Base-by-base conservation (phyloP, 2,888 invertebrate genomes). In the Cryptus viduatorius region DNA sequence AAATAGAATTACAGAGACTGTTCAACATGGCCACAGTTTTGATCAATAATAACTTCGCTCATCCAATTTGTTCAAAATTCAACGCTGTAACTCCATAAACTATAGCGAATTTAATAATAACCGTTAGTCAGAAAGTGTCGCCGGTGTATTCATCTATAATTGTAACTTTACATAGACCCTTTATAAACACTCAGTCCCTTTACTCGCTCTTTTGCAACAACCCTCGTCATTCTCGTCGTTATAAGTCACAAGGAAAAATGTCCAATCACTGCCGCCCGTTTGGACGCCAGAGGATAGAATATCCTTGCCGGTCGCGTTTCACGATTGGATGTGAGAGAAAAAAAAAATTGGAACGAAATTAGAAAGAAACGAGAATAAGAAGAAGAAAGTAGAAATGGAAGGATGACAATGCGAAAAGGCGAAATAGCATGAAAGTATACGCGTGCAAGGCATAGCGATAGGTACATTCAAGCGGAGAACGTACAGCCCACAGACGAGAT, bases 401-500 rank as follows among this genome's bases (percentile, higher is more conserved):
- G 61, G 61, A 61, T 7, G 61, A 61, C 61, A 61, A 61, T 61
- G 61, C 61, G 31, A 61, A 61, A 61, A 61, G 31, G 61, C n/a
- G 14, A 61, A 61, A 61, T 14, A 31, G 31, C 4, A 61, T 24
- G 31, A 31, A 46, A 50, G 71, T 10, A 53, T 24, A 48, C 14
- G 10, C 56, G 65, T 8, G 31, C 53, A 16, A 7, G 59, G 44
- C 19, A 71, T 69, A 24, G 19, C n/a, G 69, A 81, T 67, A 50
- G 48, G 67, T 48, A 42, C 53, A 64, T 48, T 46, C 37, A 24
- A 10, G 24, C 64, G 68, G 64, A 68, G 76, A 76, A 79, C 50
- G 19, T 46, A 37, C 44, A 77, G 72, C 64, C 37, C 37, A 64
- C 71, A 64, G 77, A 73, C 80, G 78, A 81, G 77, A 78, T 81